Evolutionary conservation across 2,113 vertebrate species (phyloP).

Genomic region (Podarcis muralis): DNA sequence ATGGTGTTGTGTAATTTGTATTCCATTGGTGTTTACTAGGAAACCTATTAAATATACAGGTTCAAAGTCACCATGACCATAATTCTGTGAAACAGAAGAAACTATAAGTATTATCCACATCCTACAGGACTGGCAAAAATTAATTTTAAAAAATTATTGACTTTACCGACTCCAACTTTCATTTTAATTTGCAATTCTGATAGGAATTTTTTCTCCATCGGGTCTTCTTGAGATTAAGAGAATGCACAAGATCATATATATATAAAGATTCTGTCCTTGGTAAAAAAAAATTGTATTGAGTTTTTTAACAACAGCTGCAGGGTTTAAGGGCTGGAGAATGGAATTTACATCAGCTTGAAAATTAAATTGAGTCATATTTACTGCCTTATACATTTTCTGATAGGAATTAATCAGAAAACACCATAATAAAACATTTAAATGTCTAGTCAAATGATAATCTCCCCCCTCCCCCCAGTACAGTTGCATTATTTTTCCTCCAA

Average conservation of each 20-base stretch:
- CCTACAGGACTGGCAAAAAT: not conserved
- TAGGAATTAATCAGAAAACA: constrained; percentile 15
- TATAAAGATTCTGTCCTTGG: not conserved
- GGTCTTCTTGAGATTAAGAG: not conserved
- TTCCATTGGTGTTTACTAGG: constrained; percentile 3
- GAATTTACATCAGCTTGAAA: not conserved
- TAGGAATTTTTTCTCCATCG: not conserved
- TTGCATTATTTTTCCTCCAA: not conserved
- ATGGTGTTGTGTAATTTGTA: not conserved
- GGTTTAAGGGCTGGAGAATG: not conserved
- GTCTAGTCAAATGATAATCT: constrained; percentile 25
- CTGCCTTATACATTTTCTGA: constrained; percentile 34
- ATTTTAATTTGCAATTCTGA: not conserved
- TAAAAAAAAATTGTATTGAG: not conserved
- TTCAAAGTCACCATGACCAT: not conserved
- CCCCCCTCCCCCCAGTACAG: constrained; percentile 1
- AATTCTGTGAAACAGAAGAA: not conserved
- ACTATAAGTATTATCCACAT: not conserved
- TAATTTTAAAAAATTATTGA: not conserved
- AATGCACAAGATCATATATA: not conserved
- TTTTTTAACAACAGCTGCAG: not conserved
- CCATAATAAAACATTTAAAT: constrained; percentile 47
- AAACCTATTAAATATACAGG: not conserved
- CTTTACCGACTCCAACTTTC: not conserved
- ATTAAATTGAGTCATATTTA: not conserved